Conservation (phyloP, 37 sponge, comb jelly and placozoan genomes). For the Dysidea cf. avara region DNA sequence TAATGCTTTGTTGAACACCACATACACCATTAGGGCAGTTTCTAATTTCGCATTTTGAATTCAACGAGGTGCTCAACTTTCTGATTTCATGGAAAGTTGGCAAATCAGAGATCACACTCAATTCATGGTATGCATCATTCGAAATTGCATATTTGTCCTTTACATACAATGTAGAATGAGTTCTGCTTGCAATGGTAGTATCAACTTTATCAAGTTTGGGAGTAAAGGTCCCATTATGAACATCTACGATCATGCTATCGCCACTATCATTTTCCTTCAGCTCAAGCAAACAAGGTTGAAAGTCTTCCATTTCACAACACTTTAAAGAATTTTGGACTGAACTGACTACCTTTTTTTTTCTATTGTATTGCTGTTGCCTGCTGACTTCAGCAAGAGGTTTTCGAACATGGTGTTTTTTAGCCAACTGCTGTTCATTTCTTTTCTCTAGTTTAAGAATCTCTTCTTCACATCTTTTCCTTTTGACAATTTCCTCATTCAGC, state of each 20-base stretch:
- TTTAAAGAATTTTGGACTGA: not conserved
- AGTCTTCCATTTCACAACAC: not conserved
- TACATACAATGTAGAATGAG: not conserved
- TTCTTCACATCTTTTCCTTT: not conserved
- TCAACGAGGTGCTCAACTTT: not conserved
- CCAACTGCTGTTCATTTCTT: constrained; percentile 5
- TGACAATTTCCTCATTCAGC: constrained; percentile 3
- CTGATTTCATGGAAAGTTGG: not conserved
- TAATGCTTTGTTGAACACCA: no score
- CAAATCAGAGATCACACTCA: not conserved
- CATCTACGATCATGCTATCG: not conserved
- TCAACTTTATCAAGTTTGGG: not conserved
- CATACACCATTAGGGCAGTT: not conserved
- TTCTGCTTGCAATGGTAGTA: not conserved
- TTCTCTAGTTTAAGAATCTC: not conserved
- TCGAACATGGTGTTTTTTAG: no score
- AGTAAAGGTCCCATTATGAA: not conserved
- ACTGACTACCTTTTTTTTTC: not conserved
- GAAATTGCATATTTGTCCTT: constrained; percentile 9
- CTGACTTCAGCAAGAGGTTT: not conserved
- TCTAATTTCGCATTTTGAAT: not conserved
- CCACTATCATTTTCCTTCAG: constrained; percentile 2
- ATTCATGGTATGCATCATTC: constrained; percentile 16
- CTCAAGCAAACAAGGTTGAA: not conserved
- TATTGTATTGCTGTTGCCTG: not conserved